Evolutionary conservation across 2,888 invertebrate genomes (phyloP).

Genomic region (Ligdia adustata): DNA sequence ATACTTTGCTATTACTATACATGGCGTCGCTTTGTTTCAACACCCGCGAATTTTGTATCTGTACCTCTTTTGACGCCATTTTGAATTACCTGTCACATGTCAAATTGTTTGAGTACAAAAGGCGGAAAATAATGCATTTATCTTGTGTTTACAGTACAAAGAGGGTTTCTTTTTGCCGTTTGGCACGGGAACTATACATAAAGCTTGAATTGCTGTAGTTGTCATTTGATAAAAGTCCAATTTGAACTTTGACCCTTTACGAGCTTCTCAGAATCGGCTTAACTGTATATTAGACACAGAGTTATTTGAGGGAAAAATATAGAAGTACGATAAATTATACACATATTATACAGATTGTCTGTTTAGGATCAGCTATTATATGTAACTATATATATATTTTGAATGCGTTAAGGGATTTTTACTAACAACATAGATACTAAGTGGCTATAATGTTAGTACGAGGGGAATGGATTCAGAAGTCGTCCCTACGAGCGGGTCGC

Average conservation of each 20-base stretch:
- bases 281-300: conserved; percentile 82
- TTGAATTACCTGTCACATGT: conserved; percentile 33
- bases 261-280: conserved; percentile 80
- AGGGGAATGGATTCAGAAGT: conserved; percentile 56
- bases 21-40: conserved; percentile 24
- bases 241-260: conserved; percentile 55
- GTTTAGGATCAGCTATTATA: conserved; percentile 72
- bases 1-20: conserved; percentile 17
- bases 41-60: conserved; percentile 11
- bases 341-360: conserved; percentile 70
- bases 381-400: conserved; percentile 80
- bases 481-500: conserved; percentile 35
- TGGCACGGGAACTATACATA: too few relatives aligned
- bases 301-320: conserved; percentile 65
- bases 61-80: conserved; percentile 39
- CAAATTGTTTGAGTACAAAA: conserved; percentile 28
- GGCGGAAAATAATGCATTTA: conserved; percentile 32
- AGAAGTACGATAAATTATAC: conserved; percentile 75
- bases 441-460: conserved; percentile 65
- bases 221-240: conserved; percentile 57
- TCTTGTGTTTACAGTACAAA: conserved; percentile 47
- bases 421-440: conserved; percentile 79
- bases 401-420: conserved; percentile 82
- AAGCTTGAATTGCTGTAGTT: conserved; percentile 51
- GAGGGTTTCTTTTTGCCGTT: too few relatives aligned